These are phyloP conservation scores for Cynodonichthys magdalenae DNA, from an alignment of 2,797 vertebrate genomes.

Conservation along the genomic window DNA sequence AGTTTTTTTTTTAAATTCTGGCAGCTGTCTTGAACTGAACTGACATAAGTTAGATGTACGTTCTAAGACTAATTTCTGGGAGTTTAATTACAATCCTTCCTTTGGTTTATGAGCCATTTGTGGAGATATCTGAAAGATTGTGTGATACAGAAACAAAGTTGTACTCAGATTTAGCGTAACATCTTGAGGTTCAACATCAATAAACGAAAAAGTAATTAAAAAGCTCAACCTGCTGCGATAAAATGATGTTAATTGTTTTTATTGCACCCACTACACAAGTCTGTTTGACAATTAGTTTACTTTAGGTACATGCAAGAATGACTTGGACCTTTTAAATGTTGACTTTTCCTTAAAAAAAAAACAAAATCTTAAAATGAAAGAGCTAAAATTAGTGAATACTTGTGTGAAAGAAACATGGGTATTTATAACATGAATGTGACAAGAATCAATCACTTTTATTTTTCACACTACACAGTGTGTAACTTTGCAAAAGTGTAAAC, in stretches of 20 bases:
- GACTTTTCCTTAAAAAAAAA: too few species aligned
- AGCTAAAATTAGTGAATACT: background rate
- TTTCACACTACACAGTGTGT: background rate
- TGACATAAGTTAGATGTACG: too few species aligned
- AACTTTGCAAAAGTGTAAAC: background rate
- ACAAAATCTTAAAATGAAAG: too few species aligned
- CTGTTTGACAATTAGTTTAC: background rate
- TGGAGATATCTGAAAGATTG: background rate
- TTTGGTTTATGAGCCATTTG: too few species aligned
- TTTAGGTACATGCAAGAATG: background rate
- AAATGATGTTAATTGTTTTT: background rate
- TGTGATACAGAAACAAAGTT: background rate
- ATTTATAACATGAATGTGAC: background rate
- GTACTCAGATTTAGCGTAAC: background rate
- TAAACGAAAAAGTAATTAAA: background rate
- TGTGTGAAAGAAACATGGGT: conserved; percentile 4
- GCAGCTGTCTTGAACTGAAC: too few species aligned
- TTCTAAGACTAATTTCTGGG: too few species aligned
- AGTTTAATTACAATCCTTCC: too few species aligned
- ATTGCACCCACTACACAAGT: background rate
- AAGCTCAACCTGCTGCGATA: background rate
- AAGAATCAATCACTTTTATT: background rate
- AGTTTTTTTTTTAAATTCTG: too few species aligned
- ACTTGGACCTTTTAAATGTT: too few species aligned
- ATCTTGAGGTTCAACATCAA: background rate